Base-by-base conservation (phyloP, 2,888 invertebrate genomes). In the Argyra leucocephala region DNA sequence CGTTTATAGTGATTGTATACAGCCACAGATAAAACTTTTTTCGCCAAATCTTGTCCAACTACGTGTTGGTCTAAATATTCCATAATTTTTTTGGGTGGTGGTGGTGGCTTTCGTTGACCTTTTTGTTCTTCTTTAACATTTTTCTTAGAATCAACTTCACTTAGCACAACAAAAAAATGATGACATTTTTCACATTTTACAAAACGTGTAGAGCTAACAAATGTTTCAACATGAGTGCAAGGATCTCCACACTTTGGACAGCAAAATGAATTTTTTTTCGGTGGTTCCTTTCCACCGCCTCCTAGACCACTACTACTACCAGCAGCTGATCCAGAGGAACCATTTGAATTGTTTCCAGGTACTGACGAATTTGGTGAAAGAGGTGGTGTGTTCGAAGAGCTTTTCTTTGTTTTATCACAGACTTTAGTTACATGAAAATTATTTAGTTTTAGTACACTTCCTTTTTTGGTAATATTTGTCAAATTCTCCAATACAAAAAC, bases 1-100 rank as follows among this genome's bases (percentile, higher is more conserved):
- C 98, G 84, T 82, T 98, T 97, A 81, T 98, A 99, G 79, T 99
- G 99, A 82, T 98, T 97, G 82, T 99, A 99, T 1, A 99, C 98
- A 15, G 98, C 97, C 48, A 98, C 98, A 0, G 97, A 90, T 57
- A 99, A 82, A 57, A 97, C 96, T 81, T 97, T 97, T 82, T 99
- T 99, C 1, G 98, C 98, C 78, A 90, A 87, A 71, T 96, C 93
- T 80, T 99, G 98, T 0, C 98, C 99, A 23, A 99, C 90, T 18
- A 99, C 98, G 82, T 96, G 96, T 75, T 91, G 90, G 82, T 98
- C 93, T 70, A 99, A 82, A 81, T 93, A 98, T 75, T 96, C 94
- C 82, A 91, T 96, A 69, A 99, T 98, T 87, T 95, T 95, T 82
- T 93, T 95, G 0, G 95, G 95, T 1, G 94, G 92, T 7, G 95